Base-by-base conservation (phyloP, 2,797 vertebrate genomes). In the Manis pentadactyla region DNA sequence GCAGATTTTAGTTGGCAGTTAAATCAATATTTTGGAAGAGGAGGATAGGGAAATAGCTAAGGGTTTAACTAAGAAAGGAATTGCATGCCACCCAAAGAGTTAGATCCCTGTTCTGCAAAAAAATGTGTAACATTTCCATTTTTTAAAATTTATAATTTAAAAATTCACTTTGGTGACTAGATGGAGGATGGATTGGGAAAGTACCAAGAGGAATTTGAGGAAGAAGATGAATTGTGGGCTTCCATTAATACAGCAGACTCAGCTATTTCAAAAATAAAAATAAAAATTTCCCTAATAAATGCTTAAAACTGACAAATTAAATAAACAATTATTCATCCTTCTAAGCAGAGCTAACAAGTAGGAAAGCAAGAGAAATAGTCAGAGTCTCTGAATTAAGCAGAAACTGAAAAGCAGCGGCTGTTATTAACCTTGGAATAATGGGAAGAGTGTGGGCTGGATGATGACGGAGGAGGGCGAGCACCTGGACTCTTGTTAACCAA, bases 131-230 rank as follows among this genome's bases (percentile, higher is more conserved):
- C 17, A 93, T 85, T 82, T 85, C 29, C 17, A 82, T 77, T 82
- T 75, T 89, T 53, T 92, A 90, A 59, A 17, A 7, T 68, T 90
- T 63, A 0, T 90, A 11, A 75, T 61, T 71, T 59, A 73, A 87
- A 7, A 59, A 39, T 66, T 93, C 31, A 64, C 27, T 75, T 10
- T 90, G 61, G 39, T 84, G 37, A 59, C 11, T 83, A n/a, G 2
- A 1, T 17, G 7, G 19, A 87, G 18, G 18, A 53, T 34, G 19
- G 4, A 57, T 18, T 95, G 8, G 37, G 34, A 84, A 94, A 39
- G 5, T 75, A 92, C 63, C 31, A 21, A 69, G 31, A 23, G 7
- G 18, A 75, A 92, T 78, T 69, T 85, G 12, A 77, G 25, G 2
- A 37, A 64, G 66, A 77, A 71, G 17, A 42, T 66, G 8, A 68